Evolutionary conservation across 2,888 invertebrate species (phyloP).

Genomic region (Escarpia spicata): DNA sequence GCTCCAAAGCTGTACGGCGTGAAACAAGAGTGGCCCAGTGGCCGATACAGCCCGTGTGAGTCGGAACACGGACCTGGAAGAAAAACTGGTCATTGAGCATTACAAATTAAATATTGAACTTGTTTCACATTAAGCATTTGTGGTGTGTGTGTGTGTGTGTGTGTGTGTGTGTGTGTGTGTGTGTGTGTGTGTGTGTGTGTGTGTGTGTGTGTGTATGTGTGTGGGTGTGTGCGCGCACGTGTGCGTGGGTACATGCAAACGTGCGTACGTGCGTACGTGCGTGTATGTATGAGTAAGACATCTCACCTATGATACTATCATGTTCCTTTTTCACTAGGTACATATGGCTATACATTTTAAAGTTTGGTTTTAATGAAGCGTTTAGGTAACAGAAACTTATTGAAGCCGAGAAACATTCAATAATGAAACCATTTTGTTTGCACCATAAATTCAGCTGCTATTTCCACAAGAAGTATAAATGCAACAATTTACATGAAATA

Average conservation of each 20-base stretch:
- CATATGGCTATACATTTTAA: too few species aligned
- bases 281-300: too few species aligned
- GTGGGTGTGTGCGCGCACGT: neutral
- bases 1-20: slow-evolving; percentile 5
- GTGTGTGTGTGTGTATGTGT: neutral
- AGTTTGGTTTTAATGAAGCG: too few species aligned
- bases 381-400: too few species aligned
- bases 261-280: neutral
- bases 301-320: too few species aligned
- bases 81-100: neutral
- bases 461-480: too few species aligned
- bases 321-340: too few species aligned
- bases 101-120: neutral
- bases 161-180: neutral
- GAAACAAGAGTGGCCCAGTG: neutral
- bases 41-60: neutral
- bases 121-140: neutral
- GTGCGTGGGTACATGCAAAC: neutral
- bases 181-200: neutral
- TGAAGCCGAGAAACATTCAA: too few species aligned
- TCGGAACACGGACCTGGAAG: neutral
- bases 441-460: too few species aligned
- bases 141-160: neutral
- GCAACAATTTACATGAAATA: too few species aligned
- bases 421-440: too few species aligned